A percentile compares a stretch with the other conserved stretches of the same genome.
Evolutionary conservation across 2,888 invertebrate genomes (phyloP).

Genomic region (Strigamia crassipes): DNA sequence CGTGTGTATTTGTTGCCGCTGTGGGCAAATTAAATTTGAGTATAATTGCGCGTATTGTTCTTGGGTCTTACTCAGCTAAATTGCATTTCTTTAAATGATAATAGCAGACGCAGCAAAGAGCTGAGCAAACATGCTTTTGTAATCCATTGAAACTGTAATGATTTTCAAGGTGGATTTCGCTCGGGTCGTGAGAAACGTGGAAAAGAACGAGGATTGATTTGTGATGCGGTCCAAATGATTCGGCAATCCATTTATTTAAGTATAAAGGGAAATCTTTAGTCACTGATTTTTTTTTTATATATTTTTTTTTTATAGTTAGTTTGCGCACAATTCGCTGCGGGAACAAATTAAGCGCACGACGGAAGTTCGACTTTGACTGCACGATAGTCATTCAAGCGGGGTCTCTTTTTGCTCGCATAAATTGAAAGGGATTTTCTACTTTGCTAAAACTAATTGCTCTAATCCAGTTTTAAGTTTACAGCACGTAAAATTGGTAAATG

Average conservation of each 20-base stretch:
- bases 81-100: background rate
- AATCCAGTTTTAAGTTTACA: background rate
- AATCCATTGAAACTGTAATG: too few species aligned
- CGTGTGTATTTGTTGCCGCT: background rate
- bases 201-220: background rate
- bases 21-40: background rate
- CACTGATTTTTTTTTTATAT: too few species aligned
- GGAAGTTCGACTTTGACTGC: background rate
- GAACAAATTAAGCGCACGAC: background rate
- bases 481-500: background rate
- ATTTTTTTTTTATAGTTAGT: too few species aligned
- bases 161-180: background rate
- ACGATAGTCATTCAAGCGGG: background rate
- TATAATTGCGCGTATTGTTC: background rate
- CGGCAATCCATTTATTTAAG: background rate
- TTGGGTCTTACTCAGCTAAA: background rate
- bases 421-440: background rate
- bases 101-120: background rate
- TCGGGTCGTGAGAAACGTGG: background rate
- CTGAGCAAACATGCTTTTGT: background rate
- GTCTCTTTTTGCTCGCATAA: background rate
- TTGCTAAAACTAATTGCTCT: background rate
- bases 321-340: background rate
- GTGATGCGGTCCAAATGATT: background rate
- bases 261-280: background rate